Base-by-base conservation (phyloP, 2,113 vertebrate genomes). In the Poicephalus meyeri region DNA sequence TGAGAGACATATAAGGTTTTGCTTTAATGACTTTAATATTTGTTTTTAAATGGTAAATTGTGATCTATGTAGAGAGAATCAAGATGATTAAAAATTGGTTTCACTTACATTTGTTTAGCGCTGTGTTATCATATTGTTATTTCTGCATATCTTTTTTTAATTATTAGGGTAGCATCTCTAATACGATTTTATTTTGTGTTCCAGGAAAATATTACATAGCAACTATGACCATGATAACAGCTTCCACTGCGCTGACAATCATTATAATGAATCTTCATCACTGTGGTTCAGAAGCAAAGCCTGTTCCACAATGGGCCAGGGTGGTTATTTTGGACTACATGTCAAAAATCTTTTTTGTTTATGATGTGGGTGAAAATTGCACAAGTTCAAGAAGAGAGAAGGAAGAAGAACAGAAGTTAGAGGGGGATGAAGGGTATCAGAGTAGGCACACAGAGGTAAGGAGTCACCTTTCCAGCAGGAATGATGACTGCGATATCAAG, bases 181-280 rank as follows among this genome's bases (percentile, higher is more conserved):
- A 85, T 61, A 47, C 33, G 4, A 26, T 50, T 89, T 89, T 71
- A 9, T 89, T 93, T 77, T 91, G 12, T 78, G 71, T 96, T 97
- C 21, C 66, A 99, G 99, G 99, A 24, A 99, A 99, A 95, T 99
- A 99, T 97, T 99, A 99, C 96, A 99, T 99, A 76, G 99, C 99
- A 81, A 99, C 99, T 5, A 99, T 99, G 99, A 99, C 99, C 16
- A 98, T 99, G 98, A 99, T 99, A 96, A 99, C 99, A n/a, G 99
- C 99, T 33, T 99, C 99, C 64, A 99, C 99, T 2, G 99, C 99
- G 7, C 46, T 99, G 97, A 99, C 99, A 7, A 99, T 99, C 94
- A 99, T 99, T 95, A 99, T 99, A 88, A 99, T 99, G 99, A 99
- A 99, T 73, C 99, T 99, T 86, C 99, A 99, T 93, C 99, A 99